Base-by-base conservation (phyloP, 2,888 invertebrate genomes). In the Thera obeliscata region DNA sequence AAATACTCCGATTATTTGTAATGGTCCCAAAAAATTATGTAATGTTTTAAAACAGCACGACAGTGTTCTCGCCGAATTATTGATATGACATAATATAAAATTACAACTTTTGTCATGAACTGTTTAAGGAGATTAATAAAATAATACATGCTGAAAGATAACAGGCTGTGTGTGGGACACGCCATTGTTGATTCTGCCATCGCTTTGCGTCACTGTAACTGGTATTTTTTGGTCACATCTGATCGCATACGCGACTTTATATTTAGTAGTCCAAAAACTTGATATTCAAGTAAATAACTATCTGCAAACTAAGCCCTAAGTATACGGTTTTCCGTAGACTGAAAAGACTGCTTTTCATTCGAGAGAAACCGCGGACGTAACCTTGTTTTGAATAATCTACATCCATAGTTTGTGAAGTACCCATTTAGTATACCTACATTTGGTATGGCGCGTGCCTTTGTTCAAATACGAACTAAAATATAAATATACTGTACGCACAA, bases 391-490 rank as follows among this genome's bases (percentile, higher is more conserved):
- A 22, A 22, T 22, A 22, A 22, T 22, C 22, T 22, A 22, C 22
- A 22, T 22, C 22, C 22, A 22, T 22, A 22, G 22, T 22, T 22
- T 22, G 22, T 22, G 22, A 22, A 22, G 22, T 22, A 22, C 22
- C 22, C 22, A 22, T 22, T 22, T 22, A 22, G 22, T 22, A 22
- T 46, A 46, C 43, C 43, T 46, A 46, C n/a, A 41, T 7, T 33
- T 33, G 56, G 22, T 22, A 36, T 63, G 41, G 56, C 56, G n/a
- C 56, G 62, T 63, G 62, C 62, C 49, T 56, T 48, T 48, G 46
- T 55, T 48, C 35, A 57, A 61, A 52, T 36, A 5, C 38, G 6
- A 41, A 41, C 2, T 7, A 22, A 22, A 22, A 22, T 22, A 22
- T 22, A 22, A 22, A 22, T 22, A 1, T 22, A 22, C 22, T 22